Evolutionary conservation across 2,888 invertebrate species (phyloP), one percentile per base, ranked within the genome.

Genomic region (Dynastes hyllus): DNA sequence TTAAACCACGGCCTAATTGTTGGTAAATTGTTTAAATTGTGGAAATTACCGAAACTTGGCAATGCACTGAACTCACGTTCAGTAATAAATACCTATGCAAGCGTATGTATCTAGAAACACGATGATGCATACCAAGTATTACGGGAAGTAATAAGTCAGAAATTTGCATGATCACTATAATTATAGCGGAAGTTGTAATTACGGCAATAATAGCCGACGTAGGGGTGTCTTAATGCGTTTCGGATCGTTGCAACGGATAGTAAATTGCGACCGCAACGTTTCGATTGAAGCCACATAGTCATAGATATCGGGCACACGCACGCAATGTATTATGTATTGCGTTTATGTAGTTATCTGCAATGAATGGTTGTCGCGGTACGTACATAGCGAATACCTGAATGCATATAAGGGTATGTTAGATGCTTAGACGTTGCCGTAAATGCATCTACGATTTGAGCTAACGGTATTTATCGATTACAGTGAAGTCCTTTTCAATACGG

Each of bases 141-240:
- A 55, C 45, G 45, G 66, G 40, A 66, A 66, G 37, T 76, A 76
- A 76, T 76, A 76, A 76, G 63, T 76, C 76, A 76, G 32, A 76
- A 76, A 76, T 63, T 76, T 76, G 76, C 76, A 76, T 65, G 76
- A 63, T 58, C 65, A 50, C 37, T 66, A 40, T 40, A 66, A 40
- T 66, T 66, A 66, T 16, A 16, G 37, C 40, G 66, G 45, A 66
- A 66, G 66, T 40, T 37, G 66, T 66, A 66, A 66, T 66, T 66
- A 40, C 40, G n/a, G n/a, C 40, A 66, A 40, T 66, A 66, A 66
- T 40, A 40, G 66, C 37, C 66, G 37, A 66, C 66, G 11, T 16
- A 6, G 45, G 40, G 66, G 45, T 37, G 66, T 66, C 66, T 66
- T 66, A 66, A 66, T 66, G 66, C 16, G 45, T 66, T 66, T 40